A percentile compares a stretch with the other conserved stretches of the same genome.
Evolutionary conservation across 2,113 vertebrate species (phyloP).

Genomic region (Eupsittula cactorum): DNA sequence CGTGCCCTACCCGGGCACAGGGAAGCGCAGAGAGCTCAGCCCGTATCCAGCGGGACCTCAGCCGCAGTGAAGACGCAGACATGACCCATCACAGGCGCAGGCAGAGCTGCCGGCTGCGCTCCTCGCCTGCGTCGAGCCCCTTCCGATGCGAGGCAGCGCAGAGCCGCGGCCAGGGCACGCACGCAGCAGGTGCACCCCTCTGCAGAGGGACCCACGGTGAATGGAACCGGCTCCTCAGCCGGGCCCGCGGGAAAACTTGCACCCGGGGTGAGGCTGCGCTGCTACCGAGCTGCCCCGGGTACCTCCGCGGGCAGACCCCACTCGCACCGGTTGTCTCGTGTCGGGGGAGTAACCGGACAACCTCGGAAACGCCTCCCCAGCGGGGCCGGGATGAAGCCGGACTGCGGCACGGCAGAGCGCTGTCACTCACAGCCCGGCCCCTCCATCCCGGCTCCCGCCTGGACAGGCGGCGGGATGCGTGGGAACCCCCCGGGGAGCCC

Average conservation of each 20-base stretch:
- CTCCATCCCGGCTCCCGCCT: no score
- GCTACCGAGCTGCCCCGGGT: not conserved
- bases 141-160: accelerated
- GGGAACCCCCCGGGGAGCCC: not conserved
- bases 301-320: not conserved
- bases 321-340: not conserved
- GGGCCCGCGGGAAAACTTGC: not conserved
- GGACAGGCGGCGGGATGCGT: not conserved
- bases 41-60: accelerated
- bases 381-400: not conserved
- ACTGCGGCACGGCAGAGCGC: not conserved
- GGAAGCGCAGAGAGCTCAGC: not conserved
- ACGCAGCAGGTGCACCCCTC: accelerated
- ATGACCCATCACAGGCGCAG: no score
- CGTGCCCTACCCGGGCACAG: not conserved
- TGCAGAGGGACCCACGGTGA: accelerated
- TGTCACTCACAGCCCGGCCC: not conserved
- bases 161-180: not conserved
- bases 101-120: not conserved
- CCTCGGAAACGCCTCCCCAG: not conserved
- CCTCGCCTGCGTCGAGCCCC: no score
- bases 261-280: accelerated
- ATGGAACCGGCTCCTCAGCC: accelerated
- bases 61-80: accelerated
- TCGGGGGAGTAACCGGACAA: not conserved